A percentile compares a stretch with the other conserved stretches of the same genome.
Conservation (phyloP, 1,140 invertebrate genomes). For the Rhyacophila brunnea region DNA sequence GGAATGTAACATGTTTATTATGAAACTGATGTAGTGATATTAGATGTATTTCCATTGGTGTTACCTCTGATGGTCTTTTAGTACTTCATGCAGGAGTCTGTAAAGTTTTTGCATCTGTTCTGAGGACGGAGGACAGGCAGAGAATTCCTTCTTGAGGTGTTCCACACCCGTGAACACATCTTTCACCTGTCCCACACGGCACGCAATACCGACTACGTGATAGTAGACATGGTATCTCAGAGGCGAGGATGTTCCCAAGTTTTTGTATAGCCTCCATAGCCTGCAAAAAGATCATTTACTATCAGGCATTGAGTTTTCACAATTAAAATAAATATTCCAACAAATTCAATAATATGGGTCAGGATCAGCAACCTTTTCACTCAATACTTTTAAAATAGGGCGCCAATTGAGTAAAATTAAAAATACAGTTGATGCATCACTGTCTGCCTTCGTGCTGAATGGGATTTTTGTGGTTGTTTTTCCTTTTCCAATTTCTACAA, state of each 20-base stretch:
- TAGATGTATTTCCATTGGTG: no score
- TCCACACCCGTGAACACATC: slow-evolving; percentile 79
- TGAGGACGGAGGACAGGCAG: slow-evolving; percentile 77
- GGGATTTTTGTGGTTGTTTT: no score
- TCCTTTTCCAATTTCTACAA: no score
- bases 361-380: no score
- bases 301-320: not conserved
- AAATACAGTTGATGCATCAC: no score
- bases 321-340: not conserved
- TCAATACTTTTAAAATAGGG: no score
- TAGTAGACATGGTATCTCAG: slow-evolving; percentile 92
- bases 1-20: no score
- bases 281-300: slow-evolving; percentile 50
- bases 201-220: slow-evolving; percentile 84
- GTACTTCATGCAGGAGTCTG: slow-evolving; percentile 83
- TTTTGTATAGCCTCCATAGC: slow-evolving; percentile 86
- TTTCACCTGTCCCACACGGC: slow-evolving; percentile 79
- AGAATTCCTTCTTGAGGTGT: slow-evolving; percentile 81
- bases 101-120: slow-evolving; percentile 93
- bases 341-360: not conserved
- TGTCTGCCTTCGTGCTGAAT: no score
- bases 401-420: no score
- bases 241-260: slow-evolving; percentile 77
- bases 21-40: no score
- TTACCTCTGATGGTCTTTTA: slow-evolving; percentile 61